Conservation (phyloP, 2,888 invertebrate species). For the Torymus auratus region DNA sequence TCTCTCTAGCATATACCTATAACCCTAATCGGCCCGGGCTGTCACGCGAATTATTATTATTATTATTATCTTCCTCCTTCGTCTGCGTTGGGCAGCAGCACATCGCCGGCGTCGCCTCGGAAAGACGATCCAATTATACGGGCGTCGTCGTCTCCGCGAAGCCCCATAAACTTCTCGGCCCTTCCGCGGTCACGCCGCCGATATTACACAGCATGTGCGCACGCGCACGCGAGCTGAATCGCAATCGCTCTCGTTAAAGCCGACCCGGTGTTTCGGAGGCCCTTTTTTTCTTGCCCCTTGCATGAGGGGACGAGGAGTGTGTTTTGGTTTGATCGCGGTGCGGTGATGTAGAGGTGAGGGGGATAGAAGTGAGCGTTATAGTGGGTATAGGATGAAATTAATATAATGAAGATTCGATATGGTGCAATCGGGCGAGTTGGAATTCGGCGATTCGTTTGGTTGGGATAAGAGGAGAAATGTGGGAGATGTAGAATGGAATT, state of each 20-base stretch:
- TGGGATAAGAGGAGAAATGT: no score
- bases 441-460: no score
- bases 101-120: neutral
- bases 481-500: no score
- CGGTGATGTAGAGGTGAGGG: no score
- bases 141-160: constrained; percentile 32
- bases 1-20: constrained; percentile 2
- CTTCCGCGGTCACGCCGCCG: constrained; percentile 40
- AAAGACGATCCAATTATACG: constrained; percentile 60
- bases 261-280: neutral
- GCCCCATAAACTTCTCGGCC: constrained; percentile 47
- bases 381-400: no score
- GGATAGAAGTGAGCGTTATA: no score
- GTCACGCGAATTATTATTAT: constrained; percentile 42
- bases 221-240: constrained; percentile 26
- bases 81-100: neutral
- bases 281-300: no score
- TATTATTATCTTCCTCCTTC: neutral
- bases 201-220: constrained; percentile 3
- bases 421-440: no score
- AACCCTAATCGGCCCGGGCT: constrained; percentile 27
- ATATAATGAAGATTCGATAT: no score
- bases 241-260: constrained; percentile 28
- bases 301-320: no score
- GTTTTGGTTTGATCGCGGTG: no score